A percentile compares a stretch with the other conserved stretches of the same genome.
Evolutionary conservation across 2,113 vertebrate genomes (phyloP).

Genomic region (Cryptomyrus ogoouensis): DNA sequence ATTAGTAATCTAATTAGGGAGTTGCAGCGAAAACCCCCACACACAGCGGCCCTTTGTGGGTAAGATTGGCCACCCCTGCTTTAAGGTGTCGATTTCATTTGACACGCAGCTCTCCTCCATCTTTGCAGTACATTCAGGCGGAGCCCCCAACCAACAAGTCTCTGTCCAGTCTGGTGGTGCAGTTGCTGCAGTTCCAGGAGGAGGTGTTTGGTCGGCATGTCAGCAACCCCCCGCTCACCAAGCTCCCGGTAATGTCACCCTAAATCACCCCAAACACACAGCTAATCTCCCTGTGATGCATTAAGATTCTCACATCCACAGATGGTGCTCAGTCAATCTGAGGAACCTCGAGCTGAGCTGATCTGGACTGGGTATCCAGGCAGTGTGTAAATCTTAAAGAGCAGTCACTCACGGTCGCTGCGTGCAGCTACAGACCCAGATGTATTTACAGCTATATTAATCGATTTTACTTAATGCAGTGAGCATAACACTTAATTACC

Average conservation of each 20-base stretch:
- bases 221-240: conserved; percentile 93
- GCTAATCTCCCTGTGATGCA: not conserved
- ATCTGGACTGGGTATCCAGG: not conserved
- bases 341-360: not conserved
- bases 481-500: not conserved
- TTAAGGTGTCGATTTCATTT: not conserved
- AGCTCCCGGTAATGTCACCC: conserved; percentile 67
- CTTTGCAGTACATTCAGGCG: conserved; percentile 83
- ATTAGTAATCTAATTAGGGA: too few species aligned
- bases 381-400: not conserved
- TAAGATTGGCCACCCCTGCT: too few species aligned
- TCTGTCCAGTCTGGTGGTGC: conserved; percentile 90
- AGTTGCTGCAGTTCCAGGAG: conserved; percentile 94
- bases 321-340: not conserved
- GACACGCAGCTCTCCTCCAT: not conserved
- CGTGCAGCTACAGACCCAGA: not conserved
- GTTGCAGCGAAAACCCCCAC: too few species aligned
- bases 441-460: not conserved
- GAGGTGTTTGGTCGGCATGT: conserved; percentile 94
- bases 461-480: not conserved
- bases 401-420: not conserved
- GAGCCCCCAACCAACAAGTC: conserved; percentile 96
- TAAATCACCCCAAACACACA: not conserved
- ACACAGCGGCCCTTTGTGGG: too few species aligned
- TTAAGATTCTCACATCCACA: not conserved